These are phyloP conservation scores for Drosophila rufa DNA, from an alignment of 1,140 invertebrate genomes.

Conservation along the genomic window DNA sequence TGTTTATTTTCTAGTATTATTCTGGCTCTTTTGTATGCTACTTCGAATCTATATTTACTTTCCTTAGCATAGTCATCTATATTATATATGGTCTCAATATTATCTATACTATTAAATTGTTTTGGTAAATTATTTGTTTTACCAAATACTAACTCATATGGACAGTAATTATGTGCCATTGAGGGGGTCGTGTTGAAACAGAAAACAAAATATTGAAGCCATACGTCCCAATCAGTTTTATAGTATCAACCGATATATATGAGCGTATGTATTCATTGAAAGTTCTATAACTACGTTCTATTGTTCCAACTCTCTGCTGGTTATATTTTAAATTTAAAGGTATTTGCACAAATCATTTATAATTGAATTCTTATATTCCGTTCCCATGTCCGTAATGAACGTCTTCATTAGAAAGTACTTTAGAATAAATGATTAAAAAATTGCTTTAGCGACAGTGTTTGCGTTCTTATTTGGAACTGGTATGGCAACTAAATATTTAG, in stretches of 20 bases:
- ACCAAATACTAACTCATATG: constrained; percentile 12
- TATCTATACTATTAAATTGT: background rate
- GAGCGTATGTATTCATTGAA: no score
- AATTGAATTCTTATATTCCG: constrained; percentile 58
- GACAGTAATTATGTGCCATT: background rate
- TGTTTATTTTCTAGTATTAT: background rate
- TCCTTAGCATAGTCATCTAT: no score
- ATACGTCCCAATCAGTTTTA: constrained; percentile 20
- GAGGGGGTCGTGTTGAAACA: constrained; percentile 16
- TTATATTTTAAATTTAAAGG: constrained; percentile 31
- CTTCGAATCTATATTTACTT: no score
- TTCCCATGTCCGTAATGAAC: constrained; percentile 17
- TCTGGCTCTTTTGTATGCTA: no score
- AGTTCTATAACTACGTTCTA: no score
- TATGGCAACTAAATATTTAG: constrained; percentile 20
- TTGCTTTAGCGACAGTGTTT: constrained; percentile 28
- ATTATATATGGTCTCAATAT: no score
- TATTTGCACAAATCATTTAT: constrained; percentile 34
- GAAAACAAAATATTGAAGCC: constrained; percentile 1
- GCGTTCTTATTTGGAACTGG: constrained; percentile 44
- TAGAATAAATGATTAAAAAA: constrained; percentile 34
- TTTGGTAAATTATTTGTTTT: constrained; percentile 17
- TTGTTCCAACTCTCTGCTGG: background rate
- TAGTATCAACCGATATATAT: constrained; percentile 4
- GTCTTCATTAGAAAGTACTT: background rate